Evolutionary conservation across 2,888 invertebrate genomes (phyloP).

Genomic region (Lordiphosa andalusiaca): DNA sequence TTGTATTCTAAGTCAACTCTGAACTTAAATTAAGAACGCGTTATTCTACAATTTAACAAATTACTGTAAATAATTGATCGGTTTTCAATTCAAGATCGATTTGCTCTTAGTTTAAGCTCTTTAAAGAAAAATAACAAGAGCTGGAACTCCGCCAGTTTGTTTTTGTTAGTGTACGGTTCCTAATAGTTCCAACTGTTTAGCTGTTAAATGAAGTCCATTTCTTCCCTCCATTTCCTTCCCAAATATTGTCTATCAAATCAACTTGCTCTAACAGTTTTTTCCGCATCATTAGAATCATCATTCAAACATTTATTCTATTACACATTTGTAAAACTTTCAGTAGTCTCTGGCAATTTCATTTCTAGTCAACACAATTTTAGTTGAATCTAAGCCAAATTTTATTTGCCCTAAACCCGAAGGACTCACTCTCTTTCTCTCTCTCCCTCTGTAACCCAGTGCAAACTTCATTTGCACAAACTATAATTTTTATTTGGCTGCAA

Average conservation of each 20-base stretch:
- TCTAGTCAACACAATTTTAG: conserved; percentile 19
- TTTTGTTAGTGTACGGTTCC: too few species aligned
- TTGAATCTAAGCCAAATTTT: conserved; percentile 18
- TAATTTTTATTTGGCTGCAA: conserved; percentile 64
- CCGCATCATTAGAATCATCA: conserved; percentile 25
- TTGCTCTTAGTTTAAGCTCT: too few species aligned
- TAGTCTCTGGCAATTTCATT: conserved; percentile 1
- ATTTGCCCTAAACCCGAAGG: conserved; percentile 24
- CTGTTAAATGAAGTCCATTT: too few species aligned
- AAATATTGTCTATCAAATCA: background rate
- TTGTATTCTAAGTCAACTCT: too few species aligned
- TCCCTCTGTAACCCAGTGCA: conserved; percentile 10
- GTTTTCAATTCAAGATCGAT: too few species aligned
- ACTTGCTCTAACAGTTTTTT: conserved; percentile 8
- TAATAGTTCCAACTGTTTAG: too few species aligned
- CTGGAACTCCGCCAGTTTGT: too few species aligned
- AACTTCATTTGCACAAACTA: conserved; percentile 41
- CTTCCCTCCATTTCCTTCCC: too few species aligned
- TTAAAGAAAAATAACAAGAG: too few species aligned
- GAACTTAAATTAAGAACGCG: too few species aligned
- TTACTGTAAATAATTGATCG: too few species aligned
- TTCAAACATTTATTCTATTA: conserved; percentile 24
- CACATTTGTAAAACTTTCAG: conserved; percentile 22
- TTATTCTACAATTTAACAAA: too few species aligned
- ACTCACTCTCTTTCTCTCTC: background rate